phyloP scores from a whole-genome alignment of 2,797 vertebrate species.

The Lagodon rhomboides region DNA sequence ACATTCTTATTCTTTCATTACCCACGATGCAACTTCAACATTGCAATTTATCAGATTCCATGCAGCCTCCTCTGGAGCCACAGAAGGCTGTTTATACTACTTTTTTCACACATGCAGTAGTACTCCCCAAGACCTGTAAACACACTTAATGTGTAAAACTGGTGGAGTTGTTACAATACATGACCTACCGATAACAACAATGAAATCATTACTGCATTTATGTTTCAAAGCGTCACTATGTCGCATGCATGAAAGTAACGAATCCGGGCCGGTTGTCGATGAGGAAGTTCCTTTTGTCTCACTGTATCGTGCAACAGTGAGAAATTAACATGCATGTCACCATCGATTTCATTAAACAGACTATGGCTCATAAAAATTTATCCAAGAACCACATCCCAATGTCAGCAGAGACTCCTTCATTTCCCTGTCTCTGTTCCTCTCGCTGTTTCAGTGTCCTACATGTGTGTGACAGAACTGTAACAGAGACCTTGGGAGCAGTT shows the following conservation, averaged over 20 bases:
- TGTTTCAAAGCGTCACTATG: conserved; percentile 3
- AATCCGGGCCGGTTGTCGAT: conserved; percentile 27
- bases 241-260: conserved; percentile 6
- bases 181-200: background rate
- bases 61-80: too few species aligned
- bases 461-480: conserved; percentile 81
- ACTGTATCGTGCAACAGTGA: conserved; percentile 48
- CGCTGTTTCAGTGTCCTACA: conserved; percentile 78
- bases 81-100: too few species aligned
- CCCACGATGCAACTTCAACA: too few species aligned
- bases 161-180: background rate
- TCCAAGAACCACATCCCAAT: conserved; percentile 61
- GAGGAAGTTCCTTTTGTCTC: conserved; percentile 54
- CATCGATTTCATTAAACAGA: conserved; percentile 67
- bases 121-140: too few species aligned
- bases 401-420: conserved; percentile 67
- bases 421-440: conserved; percentile 66
- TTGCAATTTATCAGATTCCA: too few species aligned
- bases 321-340: conserved; percentile 73
- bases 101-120: too few species aligned
- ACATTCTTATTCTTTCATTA: too few species aligned
- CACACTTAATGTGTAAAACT: too few species aligned
- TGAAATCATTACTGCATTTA: background rate
- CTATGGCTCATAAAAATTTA: conserved; percentile 68
- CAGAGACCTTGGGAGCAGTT: conserved; percentile 78